Percentiles rank a stretch among this genome's conserved stretches.
Conservation (phyloP, 1,140 invertebrate genomes). For the Cepaea nemoralis region DNA sequence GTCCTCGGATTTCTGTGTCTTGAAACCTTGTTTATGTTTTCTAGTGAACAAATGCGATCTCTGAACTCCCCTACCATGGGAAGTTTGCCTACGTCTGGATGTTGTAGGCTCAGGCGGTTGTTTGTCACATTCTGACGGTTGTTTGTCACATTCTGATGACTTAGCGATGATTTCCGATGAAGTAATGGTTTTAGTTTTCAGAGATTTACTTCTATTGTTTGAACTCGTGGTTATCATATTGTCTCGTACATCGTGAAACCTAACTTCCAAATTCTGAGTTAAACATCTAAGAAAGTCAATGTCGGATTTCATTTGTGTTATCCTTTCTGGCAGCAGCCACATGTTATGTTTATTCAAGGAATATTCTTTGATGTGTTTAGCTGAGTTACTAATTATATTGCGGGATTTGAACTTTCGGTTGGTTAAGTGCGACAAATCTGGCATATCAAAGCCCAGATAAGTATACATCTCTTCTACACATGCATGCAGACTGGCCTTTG, state of each 20-base stretch:
- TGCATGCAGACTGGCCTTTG: background rate
- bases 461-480: background rate
- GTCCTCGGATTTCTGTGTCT: background rate
- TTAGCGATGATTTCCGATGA: background rate
- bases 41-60: background rate
- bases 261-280: background rate
- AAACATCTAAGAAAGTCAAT: background rate
- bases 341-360: background rate
- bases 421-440: background rate
- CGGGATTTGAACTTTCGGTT: too few species aligned
- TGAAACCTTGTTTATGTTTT: background rate
- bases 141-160: background rate
- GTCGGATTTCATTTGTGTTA: background rate
- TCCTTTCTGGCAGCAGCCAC: background rate
- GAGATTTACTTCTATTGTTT: too few species aligned
- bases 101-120: background rate
- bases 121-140: background rate
- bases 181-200: background rate
- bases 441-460: background rate
- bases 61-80: background rate
- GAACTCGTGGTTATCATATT: too few species aligned
- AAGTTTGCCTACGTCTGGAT: background rate
- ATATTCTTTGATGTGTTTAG: background rate
- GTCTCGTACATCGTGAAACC: background rate
- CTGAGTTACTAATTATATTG: background rate